Conservation (phyloP, 2,113 vertebrate genomes). For the Crocuta crocuta region DNA sequence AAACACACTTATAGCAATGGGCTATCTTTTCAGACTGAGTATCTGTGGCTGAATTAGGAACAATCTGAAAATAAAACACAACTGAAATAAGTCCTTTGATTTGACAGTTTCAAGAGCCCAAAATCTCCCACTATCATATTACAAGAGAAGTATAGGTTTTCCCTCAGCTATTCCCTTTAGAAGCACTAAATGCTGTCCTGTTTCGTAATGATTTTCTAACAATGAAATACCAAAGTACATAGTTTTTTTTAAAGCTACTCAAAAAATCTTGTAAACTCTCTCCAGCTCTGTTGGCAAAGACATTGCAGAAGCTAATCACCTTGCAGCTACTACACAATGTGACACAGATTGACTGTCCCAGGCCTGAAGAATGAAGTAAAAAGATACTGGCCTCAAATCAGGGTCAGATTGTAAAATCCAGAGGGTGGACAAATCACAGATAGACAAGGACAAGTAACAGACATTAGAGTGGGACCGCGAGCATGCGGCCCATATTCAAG, state of each 20-base stretch:
- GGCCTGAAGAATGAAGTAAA: background rate
- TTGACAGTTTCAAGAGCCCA: conserved; percentile 66
- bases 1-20: conserved; percentile 63
- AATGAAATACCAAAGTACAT: conserved; percentile 68
- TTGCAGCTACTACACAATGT: background rate
- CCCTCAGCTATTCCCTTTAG: background rate
- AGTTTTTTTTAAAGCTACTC: conserved; percentile 67
- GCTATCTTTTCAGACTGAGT: conserved; percentile 69
- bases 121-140: background rate
- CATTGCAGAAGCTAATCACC: conserved; percentile 30
- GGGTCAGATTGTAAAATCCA: conserved; percentile 65
- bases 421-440: conserved; percentile 73
- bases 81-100: conserved; percentile 55
- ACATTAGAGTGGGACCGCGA: conserved; percentile 81
- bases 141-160: background rate
- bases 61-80: conserved; percentile 70
- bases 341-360: conserved; percentile 21
- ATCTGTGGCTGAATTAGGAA: conserved; percentile 67
- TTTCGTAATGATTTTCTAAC: conserved; percentile 68
- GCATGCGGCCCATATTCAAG: conserved; percentile 30
- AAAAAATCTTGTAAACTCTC: conserved; percentile 52
- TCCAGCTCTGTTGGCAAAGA: conserved; percentile 48
- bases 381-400: conserved; percentile 14
- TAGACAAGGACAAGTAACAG: conserved; percentile 83
- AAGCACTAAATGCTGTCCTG: conserved; percentile 49